Evolutionary conservation across 2,113 vertebrate genomes (phyloP), one percentile per base, ranked within the genome.

Genomic region (Callospermophilus lateralis): DNA sequence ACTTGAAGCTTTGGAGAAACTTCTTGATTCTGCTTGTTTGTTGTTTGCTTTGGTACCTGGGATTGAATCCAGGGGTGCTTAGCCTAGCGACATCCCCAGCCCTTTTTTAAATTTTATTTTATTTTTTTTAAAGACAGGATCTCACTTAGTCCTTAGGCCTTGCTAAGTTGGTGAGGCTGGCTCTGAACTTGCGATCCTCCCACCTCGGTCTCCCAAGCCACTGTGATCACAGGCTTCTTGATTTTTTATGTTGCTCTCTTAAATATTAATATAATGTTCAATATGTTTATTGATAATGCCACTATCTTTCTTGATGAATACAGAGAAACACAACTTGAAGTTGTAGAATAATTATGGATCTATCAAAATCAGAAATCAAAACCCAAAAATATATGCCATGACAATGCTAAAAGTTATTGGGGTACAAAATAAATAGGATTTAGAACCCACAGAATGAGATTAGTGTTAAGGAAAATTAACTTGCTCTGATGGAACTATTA

Each of bases 401-500:
- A 53, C 53, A 89, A 24, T 6, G 13, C 39, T 65, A 61, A 39
- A 37, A 37, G n/a, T 55, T 90, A 79, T 5, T 8, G 28, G 26
- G 1, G 3, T 72, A 65, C n/a, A 74, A 61, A 58, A 76, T 20
- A 91, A 93, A 93, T 12, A 83, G 34, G 76, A 70, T 68, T 86
- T 79, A 51, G 0, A 80, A 34, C 81, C 91, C 51, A 32, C 61
- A 48, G 3, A 67, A 55, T n/a, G 61, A 96, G 16, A 90, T 73
- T 58, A 68, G 30, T 84, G 26, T 76, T 88, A 92, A 96, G 34
- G n/a, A 94, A 45, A 84, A 61, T 90, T 96, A 9, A 67, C 1
- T 73, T 85, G 37, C 20, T 32, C 0, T 65, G 24, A 77, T 7
- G 78, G 4, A 20, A 58, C 77, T 76, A n/a, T 26, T 24, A 67